Evolutionary conservation across 1,140 invertebrate genomes (phyloP).

Genomic region (Periplaneta americana): DNA sequence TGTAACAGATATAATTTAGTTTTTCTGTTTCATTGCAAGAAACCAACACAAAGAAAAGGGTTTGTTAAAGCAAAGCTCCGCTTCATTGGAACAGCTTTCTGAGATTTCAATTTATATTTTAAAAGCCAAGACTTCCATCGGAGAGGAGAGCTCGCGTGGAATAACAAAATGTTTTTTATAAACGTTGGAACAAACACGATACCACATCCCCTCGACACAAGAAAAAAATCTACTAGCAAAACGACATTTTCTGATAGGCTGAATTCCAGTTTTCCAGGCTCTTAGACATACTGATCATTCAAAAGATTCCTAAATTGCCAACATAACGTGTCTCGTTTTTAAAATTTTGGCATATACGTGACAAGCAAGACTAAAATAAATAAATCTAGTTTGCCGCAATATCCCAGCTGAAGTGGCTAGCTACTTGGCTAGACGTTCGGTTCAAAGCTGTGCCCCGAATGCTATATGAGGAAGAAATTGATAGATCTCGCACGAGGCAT

Average conservation of each 20-base stretch:
- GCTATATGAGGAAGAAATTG: neutral
- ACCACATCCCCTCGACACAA: too few relatives aligned
- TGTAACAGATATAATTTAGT: too few relatives aligned
- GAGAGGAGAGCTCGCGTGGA: neutral
- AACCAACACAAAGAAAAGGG: too few relatives aligned
- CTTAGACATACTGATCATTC: neutral
- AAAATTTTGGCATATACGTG: neutral
- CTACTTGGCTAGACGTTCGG: neutral
- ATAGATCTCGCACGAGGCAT: neutral
- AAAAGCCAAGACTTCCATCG: neutral
- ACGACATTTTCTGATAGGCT: neutral
- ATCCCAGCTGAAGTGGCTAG: too few relatives aligned
- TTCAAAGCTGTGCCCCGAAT: neutral
- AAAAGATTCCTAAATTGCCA: neutral
- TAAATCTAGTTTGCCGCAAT: neutral
- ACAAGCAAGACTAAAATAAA: neutral
- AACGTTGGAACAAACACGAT: neutral
- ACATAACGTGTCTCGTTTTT: neutral
- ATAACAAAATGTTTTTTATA: neutral
- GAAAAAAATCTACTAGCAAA: neutral
- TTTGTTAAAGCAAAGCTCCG: too few relatives aligned
- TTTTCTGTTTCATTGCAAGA: too few relatives aligned
- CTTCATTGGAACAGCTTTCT: neutral
- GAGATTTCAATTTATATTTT: neutral
- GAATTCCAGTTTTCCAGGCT: neutral